A percentile compares a stretch with the other conserved stretches of the same genome.
These are phyloP conservation scores for Lophotis ruficrista DNA, from an alignment of 2,113 vertebrate genomes.

Conservation along the genomic window DNA sequence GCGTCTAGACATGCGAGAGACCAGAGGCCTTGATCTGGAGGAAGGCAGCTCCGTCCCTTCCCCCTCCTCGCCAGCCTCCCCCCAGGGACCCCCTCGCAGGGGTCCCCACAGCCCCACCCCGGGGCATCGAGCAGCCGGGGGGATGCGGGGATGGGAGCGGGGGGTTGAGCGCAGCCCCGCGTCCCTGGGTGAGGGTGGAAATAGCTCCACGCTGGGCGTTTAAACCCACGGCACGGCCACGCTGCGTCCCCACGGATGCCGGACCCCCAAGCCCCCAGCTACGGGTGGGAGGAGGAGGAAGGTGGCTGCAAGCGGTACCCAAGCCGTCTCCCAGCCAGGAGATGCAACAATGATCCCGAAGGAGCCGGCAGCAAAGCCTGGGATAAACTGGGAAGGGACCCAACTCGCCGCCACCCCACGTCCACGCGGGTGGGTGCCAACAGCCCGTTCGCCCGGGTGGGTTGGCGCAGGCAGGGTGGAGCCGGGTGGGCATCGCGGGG, in stretches of 20 bases:
- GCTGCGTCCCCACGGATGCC: background rate
- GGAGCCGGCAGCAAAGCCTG: background rate
- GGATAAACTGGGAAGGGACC: background rate
- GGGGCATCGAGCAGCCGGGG: background rate
- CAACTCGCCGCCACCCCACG: rapidly evolving
- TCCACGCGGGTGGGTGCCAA: background rate
- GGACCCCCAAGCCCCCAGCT: background rate
- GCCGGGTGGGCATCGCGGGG: background rate
- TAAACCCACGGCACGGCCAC: background rate
- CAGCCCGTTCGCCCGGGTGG: background rate
- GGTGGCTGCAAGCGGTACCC: background rate
- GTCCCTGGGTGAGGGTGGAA: background rate
- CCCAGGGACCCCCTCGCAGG: background rate
- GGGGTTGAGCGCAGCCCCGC: background rate
- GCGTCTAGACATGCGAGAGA: slow-evolving; percentile 67
- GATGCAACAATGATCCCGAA: background rate
- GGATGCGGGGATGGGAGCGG: background rate
- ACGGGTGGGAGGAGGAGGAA: background rate
- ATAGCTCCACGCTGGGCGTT: rapidly evolving
- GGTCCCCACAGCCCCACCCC: background rate
- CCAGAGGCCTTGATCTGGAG: slow-evolving; percentile 64
- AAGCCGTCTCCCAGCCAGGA: background rate
- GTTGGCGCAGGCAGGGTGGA: background rate
- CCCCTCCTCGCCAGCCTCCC: background rate
- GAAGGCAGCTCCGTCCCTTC: slow-evolving; percentile 19